Percentiles rank a stretch among this genome's conserved stretches.
phyloP scores from a whole-genome alignment of 1,140 invertebrate genomes.

The Atta texana region DNA sequence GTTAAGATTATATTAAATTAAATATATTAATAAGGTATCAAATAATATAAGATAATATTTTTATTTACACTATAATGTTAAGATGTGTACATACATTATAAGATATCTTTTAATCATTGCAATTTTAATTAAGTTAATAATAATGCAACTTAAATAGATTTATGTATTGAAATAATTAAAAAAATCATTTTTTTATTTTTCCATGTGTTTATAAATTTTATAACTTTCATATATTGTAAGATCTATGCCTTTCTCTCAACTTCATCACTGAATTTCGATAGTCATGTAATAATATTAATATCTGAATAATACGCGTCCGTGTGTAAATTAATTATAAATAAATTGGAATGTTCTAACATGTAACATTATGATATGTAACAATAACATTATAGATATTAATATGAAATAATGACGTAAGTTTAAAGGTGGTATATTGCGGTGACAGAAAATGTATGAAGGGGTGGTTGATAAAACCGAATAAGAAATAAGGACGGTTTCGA shows the following conservation, averaged over 20 bases:
- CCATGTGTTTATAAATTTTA: neutral
- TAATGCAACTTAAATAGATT: neutral
- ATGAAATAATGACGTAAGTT: slow-evolving; percentile 14
- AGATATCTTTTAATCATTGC: neutral
- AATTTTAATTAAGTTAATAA: neutral
- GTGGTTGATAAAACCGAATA: slow-evolving; percentile 45
- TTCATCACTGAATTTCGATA: neutral
- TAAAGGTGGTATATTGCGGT: slow-evolving; percentile 37
- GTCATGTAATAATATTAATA: neutral
- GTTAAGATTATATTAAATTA: neutral
- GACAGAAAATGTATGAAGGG: neutral
- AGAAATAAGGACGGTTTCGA: slow-evolving; percentile 59
- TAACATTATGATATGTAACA: neutral
- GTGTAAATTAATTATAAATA: neutral
- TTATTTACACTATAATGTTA: neutral
- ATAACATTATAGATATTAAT: slow-evolving; percentile 36
- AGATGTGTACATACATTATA: neutral
- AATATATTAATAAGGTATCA: neutral
- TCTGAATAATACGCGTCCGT: neutral
- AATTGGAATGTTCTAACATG: neutral
- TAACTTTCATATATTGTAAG: neutral
- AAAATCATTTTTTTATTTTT: neutral
- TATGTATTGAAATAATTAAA: neutral
- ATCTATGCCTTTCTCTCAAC: neutral
- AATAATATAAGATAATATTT: slow-evolving; percentile 6